These are phyloP conservation scores for Thalassoma bifasciatum DNA, from an alignment of 2,113 vertebrate species.

Conservation along the genomic window DNA sequence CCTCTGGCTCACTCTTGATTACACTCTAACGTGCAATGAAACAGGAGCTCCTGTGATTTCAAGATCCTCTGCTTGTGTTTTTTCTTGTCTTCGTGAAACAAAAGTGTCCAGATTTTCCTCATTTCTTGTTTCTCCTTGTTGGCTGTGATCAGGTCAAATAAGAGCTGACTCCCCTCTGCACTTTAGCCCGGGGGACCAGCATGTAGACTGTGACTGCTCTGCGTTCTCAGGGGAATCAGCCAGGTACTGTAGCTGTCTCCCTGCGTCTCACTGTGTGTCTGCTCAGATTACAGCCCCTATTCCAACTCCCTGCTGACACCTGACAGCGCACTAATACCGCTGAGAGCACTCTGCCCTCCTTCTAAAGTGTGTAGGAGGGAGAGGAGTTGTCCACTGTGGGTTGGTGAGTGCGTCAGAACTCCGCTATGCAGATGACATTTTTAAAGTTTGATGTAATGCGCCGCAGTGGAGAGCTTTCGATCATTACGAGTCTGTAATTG, in stretches of 20 bases:
- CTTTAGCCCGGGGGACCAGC: conserved; percentile 7
- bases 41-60: not conserved
- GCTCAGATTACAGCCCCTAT: conserved; percentile 45
- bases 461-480: no score
- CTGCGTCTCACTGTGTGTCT: conserved; percentile 11
- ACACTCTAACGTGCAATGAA: conserved; percentile 4
- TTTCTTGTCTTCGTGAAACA: no score
- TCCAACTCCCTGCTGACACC: not conserved
- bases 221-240: conserved; percentile 34
- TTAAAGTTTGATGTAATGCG: not conserved
- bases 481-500: not conserved
- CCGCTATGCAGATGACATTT: conserved; percentile 26
- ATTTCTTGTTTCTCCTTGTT: not conserved
- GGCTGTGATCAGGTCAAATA: not conserved
- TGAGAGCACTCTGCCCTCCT: conserved; percentile 1
- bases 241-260: conserved; percentile 4
- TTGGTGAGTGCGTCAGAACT: conserved; percentile 3
- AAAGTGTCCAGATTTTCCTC: not conserved
- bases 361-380: not conserved
- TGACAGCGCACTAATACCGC: conserved; percentile 21
- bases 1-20: conserved; percentile 17
- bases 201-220: not conserved
- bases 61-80: not conserved
- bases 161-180: not conserved
- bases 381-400: not conserved